Conservation (phyloP, 2,113 vertebrate genomes). For the Dasyurus viverrinus region DNA sequence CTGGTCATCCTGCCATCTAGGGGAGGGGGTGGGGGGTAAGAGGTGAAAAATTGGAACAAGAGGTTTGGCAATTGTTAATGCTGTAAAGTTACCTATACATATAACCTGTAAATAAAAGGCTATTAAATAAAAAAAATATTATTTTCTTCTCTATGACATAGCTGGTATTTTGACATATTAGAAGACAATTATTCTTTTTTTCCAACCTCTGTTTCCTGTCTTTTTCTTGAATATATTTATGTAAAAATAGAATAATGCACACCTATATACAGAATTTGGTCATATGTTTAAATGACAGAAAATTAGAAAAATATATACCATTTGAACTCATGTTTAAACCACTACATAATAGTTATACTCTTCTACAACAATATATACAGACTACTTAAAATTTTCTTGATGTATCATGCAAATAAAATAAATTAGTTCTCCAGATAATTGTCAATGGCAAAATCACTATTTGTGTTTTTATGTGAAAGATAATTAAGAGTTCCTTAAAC, state of each 20-base stretch:
- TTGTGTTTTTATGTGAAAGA: not conserved
- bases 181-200: not conserved
- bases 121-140: no score
- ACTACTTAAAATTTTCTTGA: constrained; percentile 33
- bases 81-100: no score
- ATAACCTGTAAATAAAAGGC: no score
- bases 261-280: not conserved
- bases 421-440: constrained; percentile 3
- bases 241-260: not conserved
- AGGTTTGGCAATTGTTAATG: no score
- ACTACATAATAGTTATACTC: constrained; percentile 5
- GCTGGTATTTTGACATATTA: no score
- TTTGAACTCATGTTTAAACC: constrained; percentile 10
- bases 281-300: not conserved
- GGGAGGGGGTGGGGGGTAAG: no score
- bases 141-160: not conserved
- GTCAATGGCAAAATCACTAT: constrained; percentile 13
- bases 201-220: not conserved
- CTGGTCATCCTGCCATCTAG: no score
- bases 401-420: constrained; percentile 28
- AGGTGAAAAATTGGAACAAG: no score
- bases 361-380: not conserved
- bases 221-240: constrained; percentile 13
- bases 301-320: not conserved
- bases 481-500: constrained; percentile 30